Conservation (phyloP, 2,113 vertebrate genomes). For the Pseudolaguvia tuberculata region DNA sequence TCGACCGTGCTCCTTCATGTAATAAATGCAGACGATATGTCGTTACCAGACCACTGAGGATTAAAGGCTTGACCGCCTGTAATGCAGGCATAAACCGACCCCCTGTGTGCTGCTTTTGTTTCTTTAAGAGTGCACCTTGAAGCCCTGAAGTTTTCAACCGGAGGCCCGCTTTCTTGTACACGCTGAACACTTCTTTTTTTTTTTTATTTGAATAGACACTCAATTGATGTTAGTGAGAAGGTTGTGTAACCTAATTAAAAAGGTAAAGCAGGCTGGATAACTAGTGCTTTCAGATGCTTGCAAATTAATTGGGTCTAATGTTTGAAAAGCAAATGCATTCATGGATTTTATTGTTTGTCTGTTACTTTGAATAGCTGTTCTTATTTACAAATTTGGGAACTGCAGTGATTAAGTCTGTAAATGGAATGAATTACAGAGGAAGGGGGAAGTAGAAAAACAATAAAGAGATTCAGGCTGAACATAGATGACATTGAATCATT, state of each 20-base stretch:
- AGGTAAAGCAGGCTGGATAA: constrained; percentile 38
- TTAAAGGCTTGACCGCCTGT: constrained; percentile 74
- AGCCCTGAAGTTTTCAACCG: constrained; percentile 59
- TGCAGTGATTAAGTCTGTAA: constrained; percentile 18
- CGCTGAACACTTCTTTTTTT: constrained; percentile 53
- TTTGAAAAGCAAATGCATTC: constrained; percentile 44
- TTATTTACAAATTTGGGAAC: constrained; percentile 32
- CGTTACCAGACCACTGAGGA: constrained; percentile 75
- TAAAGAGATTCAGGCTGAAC: background rate
- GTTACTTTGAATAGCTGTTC: constrained; percentile 29
- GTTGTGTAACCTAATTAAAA: constrained; percentile 47
- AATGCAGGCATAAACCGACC: constrained; percentile 73
- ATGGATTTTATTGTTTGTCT: constrained; percentile 26
- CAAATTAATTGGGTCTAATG: constrained; percentile 39
- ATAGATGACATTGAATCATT: no score
- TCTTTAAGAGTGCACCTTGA: constrained; percentile 63
- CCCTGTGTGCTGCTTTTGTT: constrained; percentile 68
- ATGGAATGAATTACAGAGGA: constrained; percentile 18
- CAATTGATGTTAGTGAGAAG: constrained; percentile 27
- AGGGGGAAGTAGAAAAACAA: background rate
- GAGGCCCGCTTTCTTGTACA: constrained; percentile 36
- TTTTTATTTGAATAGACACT: constrained; percentile 37
- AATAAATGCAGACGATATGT: constrained; percentile 77
- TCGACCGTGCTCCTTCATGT: constrained; percentile 59
- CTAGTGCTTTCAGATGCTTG: constrained; percentile 37